These are phyloP conservation scores for Glaucidium brasilianum DNA, from an alignment of 2,113 vertebrate species.

Conservation along the genomic window DNA sequence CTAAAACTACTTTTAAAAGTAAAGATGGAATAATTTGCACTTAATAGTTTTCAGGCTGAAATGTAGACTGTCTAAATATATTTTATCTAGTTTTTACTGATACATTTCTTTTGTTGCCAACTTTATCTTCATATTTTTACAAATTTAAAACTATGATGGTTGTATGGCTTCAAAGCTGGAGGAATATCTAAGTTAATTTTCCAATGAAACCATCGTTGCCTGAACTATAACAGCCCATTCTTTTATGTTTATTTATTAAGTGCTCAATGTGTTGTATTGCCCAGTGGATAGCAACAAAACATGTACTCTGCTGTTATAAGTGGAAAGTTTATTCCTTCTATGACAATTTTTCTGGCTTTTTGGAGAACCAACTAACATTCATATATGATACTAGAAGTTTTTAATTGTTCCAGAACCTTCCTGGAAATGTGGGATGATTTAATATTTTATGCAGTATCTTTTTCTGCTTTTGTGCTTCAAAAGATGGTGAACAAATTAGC, in stretches of 20 bases:
- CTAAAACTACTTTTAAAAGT: not conserved
- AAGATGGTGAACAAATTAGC: conserved; percentile 2
- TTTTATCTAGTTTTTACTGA: not conserved
- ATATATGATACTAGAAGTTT: not conserved
- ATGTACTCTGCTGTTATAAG: not conserved
- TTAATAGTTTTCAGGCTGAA: not conserved
- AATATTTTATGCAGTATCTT: conserved; percentile 4
- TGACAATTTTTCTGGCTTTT: not conserved
- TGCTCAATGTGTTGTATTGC: not conserved
- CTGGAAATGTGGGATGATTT: not conserved
- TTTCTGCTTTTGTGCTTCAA: conserved; percentile 5
- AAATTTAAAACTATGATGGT: not conserved
- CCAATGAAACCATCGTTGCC: not conserved
- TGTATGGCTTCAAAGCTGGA: not conserved
- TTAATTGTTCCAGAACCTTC: conserved; percentile 6
- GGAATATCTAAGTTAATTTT: not conserved
- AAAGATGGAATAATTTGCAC: not conserved
- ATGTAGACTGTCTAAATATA: not conserved
- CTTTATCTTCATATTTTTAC: not conserved
- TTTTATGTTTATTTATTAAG: not conserved
- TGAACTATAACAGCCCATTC: not conserved
- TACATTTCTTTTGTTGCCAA: not conserved
- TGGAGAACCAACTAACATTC: not conserved
- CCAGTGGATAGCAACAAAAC: not conserved
- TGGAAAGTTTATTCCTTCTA: not conserved